These are phyloP conservation scores for Bombyx mandarina DNA, from an alignment of 1,140 invertebrate species.

Conservation along the genomic window DNA sequence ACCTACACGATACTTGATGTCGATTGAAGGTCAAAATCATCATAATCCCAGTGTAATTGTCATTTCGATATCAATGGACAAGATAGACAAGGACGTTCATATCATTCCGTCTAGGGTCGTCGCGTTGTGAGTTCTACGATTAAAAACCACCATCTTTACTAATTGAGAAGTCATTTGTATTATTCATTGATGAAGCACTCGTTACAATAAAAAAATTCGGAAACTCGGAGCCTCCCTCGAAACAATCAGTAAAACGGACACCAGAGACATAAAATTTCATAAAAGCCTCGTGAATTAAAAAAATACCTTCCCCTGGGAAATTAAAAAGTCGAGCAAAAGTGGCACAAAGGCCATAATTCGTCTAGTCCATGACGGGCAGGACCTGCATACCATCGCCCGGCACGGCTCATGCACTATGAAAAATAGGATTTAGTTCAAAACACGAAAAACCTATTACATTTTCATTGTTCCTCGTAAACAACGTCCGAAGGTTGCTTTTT, in stretches of 20 bases:
- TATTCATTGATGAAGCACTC: no score
- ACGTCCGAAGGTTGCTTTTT: constrained; percentile 23
- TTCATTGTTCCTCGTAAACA: constrained; percentile 53
- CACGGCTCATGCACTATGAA: constrained; percentile 13
- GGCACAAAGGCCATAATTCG: constrained; percentile 63
- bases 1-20: no score
- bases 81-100: no score
- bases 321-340: constrained; percentile 60
- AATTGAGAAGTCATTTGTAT: no score
- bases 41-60: no score
- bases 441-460: constrained; percentile 62
- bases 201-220: constrained; percentile 8
- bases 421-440: constrained; percentile 51
- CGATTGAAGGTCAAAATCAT: no score
- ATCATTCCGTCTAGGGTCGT: no score
- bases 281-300: constrained; percentile 56
- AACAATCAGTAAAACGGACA: constrained; percentile 34
- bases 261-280: constrained; percentile 49
- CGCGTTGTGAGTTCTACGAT: no score
- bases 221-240: constrained; percentile 22
- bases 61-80: no score
- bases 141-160: no score
- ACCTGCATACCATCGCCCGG: constrained; percentile 19
- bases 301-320: constrained; percentile 46
- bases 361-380: constrained; percentile 40